Base-by-base conservation (phyloP, 2,113 vertebrate species). In the Bubo scandiacus region DNA sequence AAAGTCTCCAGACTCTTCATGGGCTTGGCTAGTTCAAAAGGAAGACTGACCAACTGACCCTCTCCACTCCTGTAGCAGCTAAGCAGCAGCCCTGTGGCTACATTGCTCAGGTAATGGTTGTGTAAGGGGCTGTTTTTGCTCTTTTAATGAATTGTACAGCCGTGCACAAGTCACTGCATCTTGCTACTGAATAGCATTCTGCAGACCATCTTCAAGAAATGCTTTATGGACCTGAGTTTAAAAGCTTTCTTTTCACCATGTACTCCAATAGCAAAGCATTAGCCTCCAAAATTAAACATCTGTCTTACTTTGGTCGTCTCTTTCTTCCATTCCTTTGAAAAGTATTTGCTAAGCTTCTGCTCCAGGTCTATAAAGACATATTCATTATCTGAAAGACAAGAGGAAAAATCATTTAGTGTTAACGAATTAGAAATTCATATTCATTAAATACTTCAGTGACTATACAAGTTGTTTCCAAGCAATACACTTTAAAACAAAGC, bases 351-450 rank as follows among this genome's bases (percentile, higher is more conserved):
- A 75, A 99, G 98, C 86, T 99, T 99, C 96, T 99, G 99, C 65
- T 99, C 98, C 98, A 99, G 90, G 89, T 99, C 99, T 94, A 99
- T 97, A 95, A 99, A 99, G 81, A 99, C 97, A 86, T 99, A 98
- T 89, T 99, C 99, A 62, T 99, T 98, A 97, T 99, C 99, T 99
- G 86, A 32, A 91, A 87, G 47, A 94, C 55, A 93, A 52, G 27
- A 82, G 54, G n/a, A 61, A 80, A 96, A 92, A 27, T 9, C 25
- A 75, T 71, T 92, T 34, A 32, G 17, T 5, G 8, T 65, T 80
- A 83, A 52, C 84, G 58, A 80, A 63, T 23, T 27, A 29, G 29
- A 77, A 58, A 36, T 25, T 62, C 54, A 63, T 79, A 43, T 21
- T 77, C 14, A 43, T 63, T 2, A 88, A 74, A 30, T 42, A 71